These are phyloP conservation scores for Pristionchus exspectatus DNA, from an alignment of 2,888 invertebrate species.

Conservation along the genomic window DNA sequence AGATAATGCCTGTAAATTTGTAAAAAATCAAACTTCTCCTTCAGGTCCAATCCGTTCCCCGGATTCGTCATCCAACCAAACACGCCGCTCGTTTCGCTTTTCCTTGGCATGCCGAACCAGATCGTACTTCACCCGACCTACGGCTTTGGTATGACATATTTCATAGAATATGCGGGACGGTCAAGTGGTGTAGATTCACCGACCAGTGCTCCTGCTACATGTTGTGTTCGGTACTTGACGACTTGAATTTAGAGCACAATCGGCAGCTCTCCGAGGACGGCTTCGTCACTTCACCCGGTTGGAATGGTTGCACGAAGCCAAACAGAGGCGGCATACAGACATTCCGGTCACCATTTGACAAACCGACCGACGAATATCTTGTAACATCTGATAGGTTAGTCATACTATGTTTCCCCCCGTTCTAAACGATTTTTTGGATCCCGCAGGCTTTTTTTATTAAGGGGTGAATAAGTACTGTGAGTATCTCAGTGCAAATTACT, in stretches of 20 bases:
- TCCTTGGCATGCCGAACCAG: background rate
- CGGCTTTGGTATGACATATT: background rate
- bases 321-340: background rate
- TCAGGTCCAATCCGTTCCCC: background rate
- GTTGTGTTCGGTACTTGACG: background rate
- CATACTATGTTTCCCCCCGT: too few species aligned
- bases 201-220: too few species aligned
- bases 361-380: background rate
- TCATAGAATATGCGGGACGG: background rate
- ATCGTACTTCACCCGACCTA: background rate
- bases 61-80: background rate
- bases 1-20: background rate
- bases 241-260: background rate
- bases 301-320: background rate
- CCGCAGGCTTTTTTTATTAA: too few species aligned
- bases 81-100: background rate
- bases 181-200: too few species aligned
- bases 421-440: too few species aligned
- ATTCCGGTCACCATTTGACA: background rate
- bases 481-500: background rate
- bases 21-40: background rate
- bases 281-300: background rate
- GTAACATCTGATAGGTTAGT: background rate
- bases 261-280: background rate
- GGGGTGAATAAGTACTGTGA: too few species aligned